These are phyloP conservation scores for Spilosoma lubricipeda DNA, from an alignment of 2,888 invertebrate species.

Conservation along the genomic window DNA sequence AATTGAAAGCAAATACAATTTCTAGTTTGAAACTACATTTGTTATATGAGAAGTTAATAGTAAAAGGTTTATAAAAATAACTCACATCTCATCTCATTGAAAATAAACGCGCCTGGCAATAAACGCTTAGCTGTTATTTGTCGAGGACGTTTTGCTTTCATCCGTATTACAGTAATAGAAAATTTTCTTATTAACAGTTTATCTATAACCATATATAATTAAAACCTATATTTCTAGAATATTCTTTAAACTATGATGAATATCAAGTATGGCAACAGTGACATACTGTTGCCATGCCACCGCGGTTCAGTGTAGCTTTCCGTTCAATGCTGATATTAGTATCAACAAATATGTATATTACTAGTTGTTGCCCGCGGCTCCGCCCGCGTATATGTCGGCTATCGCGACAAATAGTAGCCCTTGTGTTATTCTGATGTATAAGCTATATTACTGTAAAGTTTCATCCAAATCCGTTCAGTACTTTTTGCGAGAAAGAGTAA, in stretches of 20 bases:
- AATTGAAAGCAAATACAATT: not conserved
- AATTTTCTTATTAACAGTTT: not conserved
- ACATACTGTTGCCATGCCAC: not conserved
- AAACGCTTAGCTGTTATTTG: constrained; percentile 8
- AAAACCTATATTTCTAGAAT: too few relatives aligned
- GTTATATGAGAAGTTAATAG: not conserved
- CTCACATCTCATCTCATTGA: not conserved
- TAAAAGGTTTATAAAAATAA: not conserved
- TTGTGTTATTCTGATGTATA: too few relatives aligned
- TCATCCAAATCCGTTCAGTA: too few relatives aligned
- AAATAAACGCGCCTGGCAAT: constrained; percentile 12
- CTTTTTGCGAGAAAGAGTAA: too few relatives aligned
- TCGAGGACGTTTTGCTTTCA: not conserved
- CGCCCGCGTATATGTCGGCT: too few relatives aligned
- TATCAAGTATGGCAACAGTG: too few relatives aligned
- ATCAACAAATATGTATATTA: too few relatives aligned
- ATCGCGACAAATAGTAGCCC: too few relatives aligned
- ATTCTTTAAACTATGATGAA: too few relatives aligned
- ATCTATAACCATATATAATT: too few relatives aligned
- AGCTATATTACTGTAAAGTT: too few relatives aligned
- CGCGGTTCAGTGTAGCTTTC: accelerated
- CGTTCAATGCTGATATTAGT: not conserved
- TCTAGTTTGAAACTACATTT: not conserved
- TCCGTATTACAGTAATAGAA: not conserved
- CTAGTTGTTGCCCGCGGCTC: too few relatives aligned